Base-by-base conservation (phyloP, 2,888 invertebrate genomes). In the Theretra japonica region DNA sequence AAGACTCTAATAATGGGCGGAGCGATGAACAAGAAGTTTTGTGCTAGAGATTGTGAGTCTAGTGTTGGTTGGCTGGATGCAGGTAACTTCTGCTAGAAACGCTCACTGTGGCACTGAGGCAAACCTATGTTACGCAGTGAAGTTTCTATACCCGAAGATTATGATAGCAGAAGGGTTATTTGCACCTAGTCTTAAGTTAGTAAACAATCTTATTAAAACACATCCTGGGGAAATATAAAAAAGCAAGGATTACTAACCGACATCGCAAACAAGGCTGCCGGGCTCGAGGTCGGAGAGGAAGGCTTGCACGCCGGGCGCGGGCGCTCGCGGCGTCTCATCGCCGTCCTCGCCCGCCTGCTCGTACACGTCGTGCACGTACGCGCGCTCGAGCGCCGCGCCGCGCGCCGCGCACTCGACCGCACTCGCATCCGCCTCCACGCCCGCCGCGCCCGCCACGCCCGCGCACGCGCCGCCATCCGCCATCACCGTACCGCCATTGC, bases 331-430 rank as follows among this genome's bases (percentile, higher is more conserved):
- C 72, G 81, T 80, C 77, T 92, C 92, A 80, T 92, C 95, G 71
- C 91, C 94, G 59, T 95, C 91, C 82, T 96, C 97, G 79, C 96
- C 96, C 82, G 98, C 97, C 90, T 98, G 97, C 88, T 99, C 98
- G 95, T 99, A 99, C 77, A 99, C 99, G 93, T 99, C 97, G 93
- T 99, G 98, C 77, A 99, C 98, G 93, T 98, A 98, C 77, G 98
- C 97, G 90, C 92, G 91, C 85, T 93, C 93, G 79, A 92, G 90
- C 77, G 86, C 91, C 78, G 88, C 94, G 79, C 88, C 90, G 75
- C 88, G 88, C 77, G 89, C 90, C 79, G 89, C 91, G 60, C 80
- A 81, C 84, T 90, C 90, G 74, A 82, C 87, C 80, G 83, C 85
- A 69, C 70, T 75, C 73, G 72, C 77, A 65, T 72, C 75, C 78